Evolutionary conservation across 1,140 invertebrate genomes (phyloP).

Genomic region (Eumeta japonica): DNA sequence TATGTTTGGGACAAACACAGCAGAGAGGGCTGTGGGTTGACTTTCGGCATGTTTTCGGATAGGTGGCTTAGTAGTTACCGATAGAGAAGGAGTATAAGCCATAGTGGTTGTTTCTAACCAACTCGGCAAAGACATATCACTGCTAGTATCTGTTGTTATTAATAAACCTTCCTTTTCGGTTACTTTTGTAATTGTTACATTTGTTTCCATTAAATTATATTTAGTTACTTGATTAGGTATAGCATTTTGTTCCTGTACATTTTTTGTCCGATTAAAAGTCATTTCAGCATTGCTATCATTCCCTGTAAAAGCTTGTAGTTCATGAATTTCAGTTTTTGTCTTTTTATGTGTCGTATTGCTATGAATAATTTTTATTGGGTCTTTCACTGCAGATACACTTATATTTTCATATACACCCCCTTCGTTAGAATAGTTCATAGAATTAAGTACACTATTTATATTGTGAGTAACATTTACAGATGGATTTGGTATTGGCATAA

Average conservation of each 20-base stretch:
- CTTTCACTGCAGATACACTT: slow-evolving; percentile 8
- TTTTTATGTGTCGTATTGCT: slow-evolving; percentile 37
- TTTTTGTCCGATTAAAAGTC: slow-evolving; percentile 45
- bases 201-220: slow-evolving; percentile 46
- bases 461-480: slow-evolving; percentile 21
- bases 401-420: slow-evolving; percentile 20
- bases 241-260: slow-evolving; percentile 38
- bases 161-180: slow-evolving; percentile 42
- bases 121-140: slow-evolving; percentile 38
- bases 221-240: slow-evolving; percentile 34
- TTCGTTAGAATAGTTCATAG: slow-evolving; percentile 16
- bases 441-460: slow-evolving; percentile 6
- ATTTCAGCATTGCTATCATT: slow-evolving; percentile 41
- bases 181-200: slow-evolving; percentile 38
- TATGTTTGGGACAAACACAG: slow-evolving; percentile 30
- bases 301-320: slow-evolving; percentile 36
- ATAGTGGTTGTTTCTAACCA: slow-evolving; percentile 40
- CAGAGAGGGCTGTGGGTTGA: slow-evolving; percentile 36
- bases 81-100: slow-evolving; percentile 16
- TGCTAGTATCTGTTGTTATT: slow-evolving; percentile 47
- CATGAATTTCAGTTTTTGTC: slow-evolving; percentile 44
- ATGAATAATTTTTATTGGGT: slow-evolving; percentile 18
- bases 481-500: slow-evolving; percentile 67
- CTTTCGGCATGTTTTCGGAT: slow-evolving; percentile 32
- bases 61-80: slow-evolving; percentile 23